A percentile compares a stretch with the other conserved stretches of the same genome.
These are phyloP conservation scores for Nettapus auritus DNA, from an alignment of 2,113 vertebrate species.

Conservation along the genomic window DNA sequence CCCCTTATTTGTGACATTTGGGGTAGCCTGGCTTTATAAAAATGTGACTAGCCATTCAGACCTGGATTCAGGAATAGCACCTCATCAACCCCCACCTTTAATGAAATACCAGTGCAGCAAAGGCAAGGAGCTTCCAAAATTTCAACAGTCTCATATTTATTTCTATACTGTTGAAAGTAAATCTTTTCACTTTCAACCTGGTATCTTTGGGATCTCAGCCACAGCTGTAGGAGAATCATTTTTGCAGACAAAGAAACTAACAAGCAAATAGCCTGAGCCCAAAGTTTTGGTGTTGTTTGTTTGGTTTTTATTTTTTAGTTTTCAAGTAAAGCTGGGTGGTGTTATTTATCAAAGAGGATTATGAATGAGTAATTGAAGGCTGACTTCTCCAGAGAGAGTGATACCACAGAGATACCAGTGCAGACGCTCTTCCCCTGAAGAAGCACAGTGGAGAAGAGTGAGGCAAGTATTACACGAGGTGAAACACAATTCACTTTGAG, in stretches of 20 bases:
- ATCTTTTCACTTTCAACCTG: background rate
- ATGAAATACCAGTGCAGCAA: background rate
- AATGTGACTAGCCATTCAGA: background rate
- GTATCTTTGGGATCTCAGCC: background rate
- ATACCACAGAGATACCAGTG: too few species aligned
- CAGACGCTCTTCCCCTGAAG: background rate
- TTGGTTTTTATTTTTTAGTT: background rate
- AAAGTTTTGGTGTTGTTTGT: too few species aligned
- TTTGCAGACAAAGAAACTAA: background rate
- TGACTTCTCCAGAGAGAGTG: background rate
- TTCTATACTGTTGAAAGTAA: background rate
- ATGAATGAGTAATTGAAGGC: background rate
- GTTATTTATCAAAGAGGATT: background rate
- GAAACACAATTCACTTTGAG: background rate
- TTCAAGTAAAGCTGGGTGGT: background rate
- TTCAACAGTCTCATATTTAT: background rate
- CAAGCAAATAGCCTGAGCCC: background rate
- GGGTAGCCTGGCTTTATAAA: background rate
- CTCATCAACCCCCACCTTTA: background rate
- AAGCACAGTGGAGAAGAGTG: background rate
- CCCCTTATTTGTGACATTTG: background rate
- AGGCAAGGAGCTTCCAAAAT: background rate
- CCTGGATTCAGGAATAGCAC: background rate
- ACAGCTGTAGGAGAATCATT: background rate
- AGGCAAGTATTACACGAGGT: rapidly evolving